Evolutionary conservation across 2,113 vertebrate species (phyloP), one percentile per base, ranked within the genome.

Genomic region (Spermophilus dauricus): DNA sequence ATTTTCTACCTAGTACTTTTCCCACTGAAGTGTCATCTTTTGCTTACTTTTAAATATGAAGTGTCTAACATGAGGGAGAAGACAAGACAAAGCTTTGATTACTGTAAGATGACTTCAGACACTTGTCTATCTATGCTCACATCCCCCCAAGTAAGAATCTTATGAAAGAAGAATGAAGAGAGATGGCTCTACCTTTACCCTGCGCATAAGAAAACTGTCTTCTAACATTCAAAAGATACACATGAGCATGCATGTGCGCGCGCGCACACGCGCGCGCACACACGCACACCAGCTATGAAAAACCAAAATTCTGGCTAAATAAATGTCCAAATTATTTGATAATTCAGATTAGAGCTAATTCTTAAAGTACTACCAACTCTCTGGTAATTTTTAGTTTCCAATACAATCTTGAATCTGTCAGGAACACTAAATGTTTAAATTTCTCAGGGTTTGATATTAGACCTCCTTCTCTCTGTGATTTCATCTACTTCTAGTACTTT

Each of bases 41-140:
- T 70, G 91, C 70, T 56, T 94, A 58, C 24, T 90, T 72, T 67
- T 94, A 65, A 92, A 93, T 24, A 92, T 4, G 28, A 48, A 86
- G 30, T 34, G 12, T 20, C 92, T 42, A 78, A 70, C 6, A 63
- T 7, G 30, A 30, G 20, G 67, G 10, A 88, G 24, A 37, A 92
- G 22, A 86, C 93, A 58, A 70, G 8, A 39, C n/a, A 82, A 51
- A 17, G 70, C 11, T n/a, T 91, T 78, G 0, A 1, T 84, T 75
- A 95, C 42, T 63, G 7, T 17, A 95, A 18, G 34, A 28, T 73
- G n/a, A 77, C 8, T 8, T 28, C 18, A 92, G 42, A 96, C n/a
- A 89, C 17, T 48, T 67, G 61, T 91, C 45, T 45, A 45, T 8
- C 45, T 45, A 45, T 45, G 45, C 45, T 45, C 45, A 45, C 45